Conservation (phyloP, 2,888 invertebrate species). For the Plagodis dolabraria region DNA sequence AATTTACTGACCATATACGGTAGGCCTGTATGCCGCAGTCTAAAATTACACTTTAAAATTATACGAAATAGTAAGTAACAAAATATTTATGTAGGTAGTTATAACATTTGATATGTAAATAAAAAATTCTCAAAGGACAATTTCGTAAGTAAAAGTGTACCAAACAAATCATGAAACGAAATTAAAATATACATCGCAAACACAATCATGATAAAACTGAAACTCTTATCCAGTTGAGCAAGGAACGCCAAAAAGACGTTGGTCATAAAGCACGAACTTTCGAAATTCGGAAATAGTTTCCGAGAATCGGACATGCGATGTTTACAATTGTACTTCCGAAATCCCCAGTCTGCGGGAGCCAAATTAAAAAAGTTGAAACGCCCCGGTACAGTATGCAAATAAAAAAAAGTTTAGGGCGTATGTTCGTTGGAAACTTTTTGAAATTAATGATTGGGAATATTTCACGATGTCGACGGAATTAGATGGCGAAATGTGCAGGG, state of each 20-base stretch:
- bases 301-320: constrained; percentile 27
- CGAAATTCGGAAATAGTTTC: constrained; percentile 21
- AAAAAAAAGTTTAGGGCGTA: constrained; percentile 43
- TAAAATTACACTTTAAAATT: too few species aligned
- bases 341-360: constrained; percentile 36
- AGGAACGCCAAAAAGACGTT: constrained; percentile 16
- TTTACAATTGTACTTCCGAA: constrained; percentile 26
- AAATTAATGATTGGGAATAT: constrained; percentile 43
- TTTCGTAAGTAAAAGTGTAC: too few species aligned
- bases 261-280: constrained; percentile 13
- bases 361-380: constrained; percentile 78
- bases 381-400: constrained; percentile 53
- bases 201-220: too few species aligned
- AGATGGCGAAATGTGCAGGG: constrained; percentile 11
- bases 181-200: too few species aligned
- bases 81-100: too few species aligned
- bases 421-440: constrained; percentile 31
- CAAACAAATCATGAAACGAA: too few species aligned
- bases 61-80: too few species aligned
- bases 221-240: background rate
- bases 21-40: too few species aligned
- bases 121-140: too few species aligned
- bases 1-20: too few species aligned
- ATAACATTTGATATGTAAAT: too few species aligned
- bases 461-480: constrained; percentile 30